Conservation (phyloP, 2,113 vertebrate genomes). For the Symphodus melops region DNA sequence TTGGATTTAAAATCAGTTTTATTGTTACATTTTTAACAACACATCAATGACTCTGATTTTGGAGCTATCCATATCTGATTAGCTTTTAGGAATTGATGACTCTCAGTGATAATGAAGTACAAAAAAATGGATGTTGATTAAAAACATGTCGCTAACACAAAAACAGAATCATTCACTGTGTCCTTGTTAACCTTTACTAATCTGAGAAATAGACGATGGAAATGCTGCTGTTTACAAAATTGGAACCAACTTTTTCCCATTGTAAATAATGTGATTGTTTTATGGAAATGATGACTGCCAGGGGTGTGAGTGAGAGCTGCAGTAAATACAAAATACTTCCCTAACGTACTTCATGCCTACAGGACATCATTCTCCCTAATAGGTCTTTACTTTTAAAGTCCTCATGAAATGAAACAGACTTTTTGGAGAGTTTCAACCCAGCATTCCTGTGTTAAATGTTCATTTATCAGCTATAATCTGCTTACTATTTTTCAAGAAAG, state of each 20-base stretch:
- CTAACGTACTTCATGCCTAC: not conserved
- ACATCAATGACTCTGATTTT: constrained; percentile 48
- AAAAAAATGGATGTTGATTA: constrained; percentile 49
- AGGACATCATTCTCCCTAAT: no score
- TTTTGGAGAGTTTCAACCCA: no score
- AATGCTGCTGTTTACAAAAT: constrained; percentile 4
- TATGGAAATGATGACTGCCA: not conserved
- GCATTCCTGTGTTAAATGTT: no score
- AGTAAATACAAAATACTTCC: not conserved
- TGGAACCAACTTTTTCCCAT: not conserved
- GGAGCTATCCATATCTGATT: constrained; percentile 37
- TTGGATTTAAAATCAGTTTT: constrained; percentile 45
- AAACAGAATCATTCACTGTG: constrained; percentile 2
- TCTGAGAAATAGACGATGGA: not conserved
- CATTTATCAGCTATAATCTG: no score
- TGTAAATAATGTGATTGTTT: not conserved
- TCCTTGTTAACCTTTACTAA: constrained; percentile 34
- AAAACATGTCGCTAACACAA: constrained; percentile 26
- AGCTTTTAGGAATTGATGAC: constrained; percentile 30
- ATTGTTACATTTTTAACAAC: constrained; percentile 39
- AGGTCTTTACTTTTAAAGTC: no score
- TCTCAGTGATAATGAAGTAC: constrained; percentile 15
- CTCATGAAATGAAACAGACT: no score
- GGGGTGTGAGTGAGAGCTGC: not conserved
- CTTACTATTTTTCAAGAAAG: no score